These are phyloP conservation scores for Rhizomys pruinosus DNA, from an alignment of 2,113 vertebrate genomes.

Conservation along the genomic window DNA sequence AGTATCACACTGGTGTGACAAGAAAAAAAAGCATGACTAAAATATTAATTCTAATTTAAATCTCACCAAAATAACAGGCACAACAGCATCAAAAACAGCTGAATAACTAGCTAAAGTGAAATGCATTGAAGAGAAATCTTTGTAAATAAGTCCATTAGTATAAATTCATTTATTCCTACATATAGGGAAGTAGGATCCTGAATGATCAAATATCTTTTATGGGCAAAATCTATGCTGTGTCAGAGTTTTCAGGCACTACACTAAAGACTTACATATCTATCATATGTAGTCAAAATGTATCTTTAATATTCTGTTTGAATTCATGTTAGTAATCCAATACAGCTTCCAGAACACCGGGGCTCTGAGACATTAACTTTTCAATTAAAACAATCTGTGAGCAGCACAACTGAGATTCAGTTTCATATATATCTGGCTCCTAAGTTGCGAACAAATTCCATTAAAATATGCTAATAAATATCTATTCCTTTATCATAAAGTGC, in stretches of 20 bases:
- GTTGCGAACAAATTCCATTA: neutral
- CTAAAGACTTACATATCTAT: neutral
- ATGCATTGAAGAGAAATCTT: neutral
- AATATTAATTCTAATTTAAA: neutral
- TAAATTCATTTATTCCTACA: no score
- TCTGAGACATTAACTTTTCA: neutral
- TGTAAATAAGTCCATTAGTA: neutral
- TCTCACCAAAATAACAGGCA: neutral
- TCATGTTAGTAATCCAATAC: neutral
- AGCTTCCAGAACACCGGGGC: neutral
- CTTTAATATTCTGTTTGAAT: neutral
- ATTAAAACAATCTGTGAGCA: conserved; percentile 24
- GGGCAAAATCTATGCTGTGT: neutral
- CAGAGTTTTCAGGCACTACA: neutral
- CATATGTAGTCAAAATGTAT: neutral
- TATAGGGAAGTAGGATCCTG: neutral
- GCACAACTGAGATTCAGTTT: neutral
- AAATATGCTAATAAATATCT: neutral
- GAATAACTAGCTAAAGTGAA: neutral
- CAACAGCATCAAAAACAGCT: no score
- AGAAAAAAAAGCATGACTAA: neutral
- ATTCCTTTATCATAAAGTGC: neutral
- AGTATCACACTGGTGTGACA: neutral
- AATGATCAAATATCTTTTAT: neutral
- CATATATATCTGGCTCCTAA: neutral